A percentile compares a stretch with the other conserved stretches of the same genome.
Evolutionary conservation across 2,888 invertebrate species (phyloP).

Genomic region (Seira sanloemensis): DNA sequence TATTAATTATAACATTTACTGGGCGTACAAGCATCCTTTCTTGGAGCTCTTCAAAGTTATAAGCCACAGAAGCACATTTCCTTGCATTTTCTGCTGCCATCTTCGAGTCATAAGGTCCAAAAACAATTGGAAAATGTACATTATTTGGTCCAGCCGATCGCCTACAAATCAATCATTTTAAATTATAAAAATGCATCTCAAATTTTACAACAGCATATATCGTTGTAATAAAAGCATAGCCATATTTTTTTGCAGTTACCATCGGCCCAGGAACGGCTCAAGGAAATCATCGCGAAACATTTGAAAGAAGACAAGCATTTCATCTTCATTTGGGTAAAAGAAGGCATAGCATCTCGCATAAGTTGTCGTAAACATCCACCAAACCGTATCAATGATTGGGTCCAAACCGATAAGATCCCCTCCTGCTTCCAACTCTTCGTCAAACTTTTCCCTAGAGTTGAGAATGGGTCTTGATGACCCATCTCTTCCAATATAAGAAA

Average conservation of each 20-base stretch:
- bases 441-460: slow-evolving; percentile 24
- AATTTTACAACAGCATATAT: neutral
- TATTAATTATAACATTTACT: slow-evolving; percentile 30
- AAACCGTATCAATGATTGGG: slow-evolving; percentile 49
- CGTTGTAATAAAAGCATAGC: neutral
- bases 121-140: slow-evolving; percentile 39
- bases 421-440: slow-evolving; percentile 1
- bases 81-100: slow-evolving; percentile 27
- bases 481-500: slow-evolving; percentile 15
- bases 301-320: slow-evolving; percentile 44
- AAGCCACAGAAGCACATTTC: slow-evolving; percentile 41
- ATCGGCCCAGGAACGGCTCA: slow-evolving; percentile 28
- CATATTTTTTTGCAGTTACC: slow-evolving; percentile 18
- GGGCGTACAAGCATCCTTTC: slow-evolving; percentile 54
- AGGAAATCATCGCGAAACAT: slow-evolving; percentile 47
- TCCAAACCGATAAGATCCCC: slow-evolving; percentile 31
- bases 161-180: slow-evolving; percentile 15
- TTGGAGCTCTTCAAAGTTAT: slow-evolving; percentile 34
- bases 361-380: slow-evolving; percentile 59
- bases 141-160: slow-evolving; percentile 23
- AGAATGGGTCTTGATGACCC: neutral
- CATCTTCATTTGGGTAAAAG: slow-evolving; percentile 52
- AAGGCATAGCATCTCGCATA: slow-evolving; percentile 49
- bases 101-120: slow-evolving; percentile 43
- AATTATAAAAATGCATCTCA: neutral